phyloP scores from a whole-genome alignment of 2,113 vertebrate species.

The Larimichthys polyactis region DNA sequence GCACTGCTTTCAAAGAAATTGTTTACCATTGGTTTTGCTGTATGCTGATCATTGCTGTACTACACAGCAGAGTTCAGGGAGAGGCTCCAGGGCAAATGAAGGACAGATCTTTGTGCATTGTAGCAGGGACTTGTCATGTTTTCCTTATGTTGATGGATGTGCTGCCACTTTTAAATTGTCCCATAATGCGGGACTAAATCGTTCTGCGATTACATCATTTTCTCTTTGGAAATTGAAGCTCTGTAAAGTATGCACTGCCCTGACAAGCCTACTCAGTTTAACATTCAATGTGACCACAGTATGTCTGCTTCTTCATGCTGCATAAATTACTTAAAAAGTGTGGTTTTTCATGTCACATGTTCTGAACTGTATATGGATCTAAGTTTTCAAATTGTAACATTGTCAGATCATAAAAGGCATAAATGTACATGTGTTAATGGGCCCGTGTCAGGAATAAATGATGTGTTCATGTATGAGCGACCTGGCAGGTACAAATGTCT shows the following conservation, averaged over 20 bases:
- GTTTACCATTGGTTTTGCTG: constrained; percentile 51
- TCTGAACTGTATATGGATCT: constrained; percentile 38
- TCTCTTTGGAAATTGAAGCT: constrained; percentile 66
- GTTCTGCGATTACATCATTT: constrained; percentile 65
- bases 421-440: constrained; percentile 70
- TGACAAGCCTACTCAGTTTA: constrained; percentile 38
- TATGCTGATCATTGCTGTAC: constrained; percentile 57
- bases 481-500: constrained; percentile 83
- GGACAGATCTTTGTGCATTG: constrained; percentile 66
- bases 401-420: constrained; percentile 56
- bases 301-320: constrained; percentile 8
- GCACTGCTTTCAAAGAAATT: constrained; percentile 45
- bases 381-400: constrained; percentile 65
- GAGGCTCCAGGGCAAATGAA: constrained; percentile 69
- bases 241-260: constrained; percentile 47
- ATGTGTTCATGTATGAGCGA: constrained; percentile 70
- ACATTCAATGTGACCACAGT: constrained; percentile 18
- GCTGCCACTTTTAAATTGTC: constrained; percentile 66
- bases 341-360: constrained; percentile 45
- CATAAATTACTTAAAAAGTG: constrained; percentile 50
- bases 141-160: constrained; percentile 73
- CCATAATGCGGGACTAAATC: constrained; percentile 60
- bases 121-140: constrained; percentile 66
- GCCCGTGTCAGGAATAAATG: constrained; percentile 67
- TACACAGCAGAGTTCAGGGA: constrained; percentile 52